Base-by-base conservation (phyloP, 2,888 invertebrate genomes). In the Netelia virgata region DNA sequence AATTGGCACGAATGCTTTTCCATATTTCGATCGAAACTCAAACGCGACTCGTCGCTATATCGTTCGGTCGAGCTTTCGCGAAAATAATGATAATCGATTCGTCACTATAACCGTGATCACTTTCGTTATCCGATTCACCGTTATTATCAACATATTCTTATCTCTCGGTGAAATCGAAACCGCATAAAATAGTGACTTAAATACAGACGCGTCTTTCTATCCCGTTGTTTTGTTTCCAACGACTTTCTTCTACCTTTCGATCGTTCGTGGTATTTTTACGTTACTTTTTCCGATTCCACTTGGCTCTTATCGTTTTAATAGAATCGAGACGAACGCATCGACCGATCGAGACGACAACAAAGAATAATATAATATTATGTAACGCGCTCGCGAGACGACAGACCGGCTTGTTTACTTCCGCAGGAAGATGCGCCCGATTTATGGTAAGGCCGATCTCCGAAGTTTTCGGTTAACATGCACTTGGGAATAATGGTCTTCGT, bases 1-100 rank as follows among this genome's bases (percentile, higher is more conserved):
- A 81, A 82, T 84, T 77, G 84, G 81, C 68, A 76, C 77, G 72
- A 55, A 28, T 43, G 20, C 41, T 72, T 70, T 14, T 36, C 23
- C 80, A 69, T 70, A 23, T 76, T 47, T 73, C 69, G 36, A 50
- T 59, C 68, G 63, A 73, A 53, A 10, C 10, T 63, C 70, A 16
- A 73, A 63, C 70, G 20, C 43, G 50, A 55, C 73, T 23, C 77
- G 77, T 81, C 53, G 36, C 50, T 16, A 63, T 5, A 28, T 28
- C 28, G 28, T 28, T 28, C 28, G 28, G 5, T 28, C 28, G 28
- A 28, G 28, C 28, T 28, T 28, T 28, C 28, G 28, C 3, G 28
- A 28, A 28, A 28, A 28, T 28, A 28, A 28, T 1, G 28, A 23
- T 23, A 23, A 23, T 2, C 23, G 1, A 23, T 23, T 23, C 23